Evolutionary conservation across 2,888 invertebrate species (phyloP), one percentile per base, ranked within the genome.

Genomic region (Entomobrya proxima): DNA sequence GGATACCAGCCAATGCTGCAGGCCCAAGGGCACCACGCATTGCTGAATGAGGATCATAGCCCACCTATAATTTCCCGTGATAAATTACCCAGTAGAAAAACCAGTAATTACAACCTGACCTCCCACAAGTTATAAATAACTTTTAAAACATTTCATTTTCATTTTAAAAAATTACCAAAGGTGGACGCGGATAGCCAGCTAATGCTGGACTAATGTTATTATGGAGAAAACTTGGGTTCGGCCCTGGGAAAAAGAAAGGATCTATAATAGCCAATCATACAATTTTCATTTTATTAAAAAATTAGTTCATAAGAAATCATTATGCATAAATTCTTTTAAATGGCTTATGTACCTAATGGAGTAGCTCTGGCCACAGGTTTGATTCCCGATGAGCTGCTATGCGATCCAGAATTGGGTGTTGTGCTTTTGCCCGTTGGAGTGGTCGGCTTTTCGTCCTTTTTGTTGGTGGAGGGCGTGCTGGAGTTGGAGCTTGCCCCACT

Each of bases 361-460:
- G 94, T 94, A 91, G 92, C 93, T 88, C 93, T 92, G 32, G 92
- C 91, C 90, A 93, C 92, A 67, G 93, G 93, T 91, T 94, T 94
- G 88, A 93, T 91, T 52, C 93, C 91, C 40, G 90, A 90, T 72
- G 92, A 76, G 82, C 89, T 89, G 81, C 88, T 88, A 80, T 89
- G 90, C 76, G 90, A 86, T 37, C 88, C 88, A 81, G 94, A 94
- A 21, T 97, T 97, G 3, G 97, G 97, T 50, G 97, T 97, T 87
- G 96, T 96, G 6, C 97, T 95, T 93, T 97, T 98, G 15, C 96
- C 96, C 90, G 97, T 96, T 5, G 97, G 97, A 35, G 98, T 97
- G 88, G 96, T 95, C 11, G 97, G 96, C 92, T 97, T 97, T 91
- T 97, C 97, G 92, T 96, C 96, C 92, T 96, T 93, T 92, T 96